phyloP scores from a whole-genome alignment of 2,113 vertebrate species.

The Panurus biarmicus region DNA sequence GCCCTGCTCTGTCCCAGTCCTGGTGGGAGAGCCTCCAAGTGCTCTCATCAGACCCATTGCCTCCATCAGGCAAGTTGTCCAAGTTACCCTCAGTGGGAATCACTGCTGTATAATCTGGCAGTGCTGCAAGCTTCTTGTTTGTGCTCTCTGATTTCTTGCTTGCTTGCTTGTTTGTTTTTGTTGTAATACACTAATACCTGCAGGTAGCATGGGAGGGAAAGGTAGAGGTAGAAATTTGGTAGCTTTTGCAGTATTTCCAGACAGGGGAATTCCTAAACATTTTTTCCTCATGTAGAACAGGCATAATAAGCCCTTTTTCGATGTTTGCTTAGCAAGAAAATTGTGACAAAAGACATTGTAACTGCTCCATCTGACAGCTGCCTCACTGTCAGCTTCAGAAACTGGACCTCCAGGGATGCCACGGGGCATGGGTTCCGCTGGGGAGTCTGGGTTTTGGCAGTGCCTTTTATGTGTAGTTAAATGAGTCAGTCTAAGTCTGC shows the following conservation, averaged over 20 bases:
- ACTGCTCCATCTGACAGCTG: background rate
- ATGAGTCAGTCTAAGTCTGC: background rate
- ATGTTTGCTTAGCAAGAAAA: background rate
- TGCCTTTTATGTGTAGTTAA: background rate
- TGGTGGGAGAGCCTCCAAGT: background rate
- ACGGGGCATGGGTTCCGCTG: accelerated
- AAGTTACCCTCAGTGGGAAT: background rate
- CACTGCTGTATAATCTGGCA: background rate
- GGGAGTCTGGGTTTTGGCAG: background rate
- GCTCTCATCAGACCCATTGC: background rate
- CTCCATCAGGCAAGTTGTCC: background rate
- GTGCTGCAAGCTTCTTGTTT: background rate
- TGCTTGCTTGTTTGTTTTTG: background rate
- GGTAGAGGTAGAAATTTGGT: background rate
- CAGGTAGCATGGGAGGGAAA: background rate
- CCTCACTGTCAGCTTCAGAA: background rate
- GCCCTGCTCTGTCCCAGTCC: background rate
- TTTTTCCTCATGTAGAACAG: background rate
- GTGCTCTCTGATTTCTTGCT: background rate
- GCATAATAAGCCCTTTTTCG: background rate
- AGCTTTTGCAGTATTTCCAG: background rate
- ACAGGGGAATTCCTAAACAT: background rate
- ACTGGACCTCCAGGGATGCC: background rate
- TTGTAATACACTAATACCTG: background rate
- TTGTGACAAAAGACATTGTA: background rate